phyloP scores from a whole-genome alignment of 2,797 vertebrate genomes.

The Hozukius guyotensis region DNA sequence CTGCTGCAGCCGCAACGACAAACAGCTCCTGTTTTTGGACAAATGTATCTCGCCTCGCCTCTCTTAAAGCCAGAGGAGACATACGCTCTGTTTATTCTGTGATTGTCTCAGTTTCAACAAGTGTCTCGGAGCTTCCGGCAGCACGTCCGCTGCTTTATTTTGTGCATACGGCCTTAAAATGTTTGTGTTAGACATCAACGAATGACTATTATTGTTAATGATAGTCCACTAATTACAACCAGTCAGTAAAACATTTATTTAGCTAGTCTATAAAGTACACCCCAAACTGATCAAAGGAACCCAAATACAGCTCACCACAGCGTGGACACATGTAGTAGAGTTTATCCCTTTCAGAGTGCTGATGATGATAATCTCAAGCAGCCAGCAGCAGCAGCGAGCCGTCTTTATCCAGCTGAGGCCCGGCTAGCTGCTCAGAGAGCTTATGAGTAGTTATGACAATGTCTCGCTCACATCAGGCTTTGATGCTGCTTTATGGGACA shows the following conservation, averaged over 20 bases:
- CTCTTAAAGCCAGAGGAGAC: background rate
- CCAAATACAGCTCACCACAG: conserved; percentile 2
- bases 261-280: background rate
- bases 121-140: background rate
- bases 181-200: background rate
- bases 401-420: conserved; percentile 40
- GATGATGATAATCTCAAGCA: conserved; percentile 26
- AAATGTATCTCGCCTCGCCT: background rate
- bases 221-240: background rate
- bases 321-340: conserved; percentile 36
- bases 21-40: conserved; percentile 6
- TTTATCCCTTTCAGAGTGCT: conserved; percentile 36
- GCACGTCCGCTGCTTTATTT: background rate
- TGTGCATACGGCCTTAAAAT: background rate
- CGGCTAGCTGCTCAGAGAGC: conserved; percentile 22
- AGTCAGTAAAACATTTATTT: conserved; percentile 6
- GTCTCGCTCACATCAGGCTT: conserved; percentile 45
- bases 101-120: background rate
- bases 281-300: background rate
- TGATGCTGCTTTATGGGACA: conserved; percentile 63
- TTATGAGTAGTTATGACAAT: conserved; percentile 64
- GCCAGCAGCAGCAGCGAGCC: conserved; percentile 33
- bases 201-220: background rate
- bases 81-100: background rate
- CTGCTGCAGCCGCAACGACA: background rate